Evolutionary conservation across 2,888 invertebrate species (phyloP), one percentile per base, ranked within the genome.

Genomic region (Petrolisthes cinctipes): DNA sequence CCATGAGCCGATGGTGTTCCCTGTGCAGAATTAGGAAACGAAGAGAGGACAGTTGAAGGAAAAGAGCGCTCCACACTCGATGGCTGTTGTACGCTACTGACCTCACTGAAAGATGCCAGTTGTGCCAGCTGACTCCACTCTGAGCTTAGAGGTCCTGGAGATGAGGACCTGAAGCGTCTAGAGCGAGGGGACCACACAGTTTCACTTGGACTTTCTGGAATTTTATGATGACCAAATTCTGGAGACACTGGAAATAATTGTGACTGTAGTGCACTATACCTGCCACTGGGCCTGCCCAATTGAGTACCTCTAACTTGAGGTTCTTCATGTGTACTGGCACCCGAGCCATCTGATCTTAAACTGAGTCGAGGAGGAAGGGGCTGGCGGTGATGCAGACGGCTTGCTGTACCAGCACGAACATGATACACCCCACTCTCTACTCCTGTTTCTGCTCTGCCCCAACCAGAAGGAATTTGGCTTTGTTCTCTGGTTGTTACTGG

Each of bases 121-220:
- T 88, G 90, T 54, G 90, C 90, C 66, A 89, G 82, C 79, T 89
- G 89, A 61, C 85, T 88, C 90, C 90, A 90, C 81, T 90, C 89
- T 73, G 88, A 88, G 61, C 91, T 91, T 14, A 92, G 84, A 14
- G 91, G 91, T 14, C 92, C 92, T 11, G 92, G 92, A 83, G 92
- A 92, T 84, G 92, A 92, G 23, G 92, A 91, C 80, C 92, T 91
- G 89, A 92, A 92, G 61, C 91, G 89, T 14, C 91, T 90, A 61
- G 90, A 89, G 71, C 91, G 87, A 14, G 92, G 91, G 66, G 91
- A 91, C 88, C 88, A 76, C 57, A 89, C 89, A 75, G 83, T 86
- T 73, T 88, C 86, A 76, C 84, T 82, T 37, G 89, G 90, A 66
- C 83, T 89, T 66, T 88, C 85, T 17, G 90, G 89, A 75, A 91